Evolutionary conservation across 2,113 vertebrate species (phyloP).

Genomic region (Otis tarda): DNA sequence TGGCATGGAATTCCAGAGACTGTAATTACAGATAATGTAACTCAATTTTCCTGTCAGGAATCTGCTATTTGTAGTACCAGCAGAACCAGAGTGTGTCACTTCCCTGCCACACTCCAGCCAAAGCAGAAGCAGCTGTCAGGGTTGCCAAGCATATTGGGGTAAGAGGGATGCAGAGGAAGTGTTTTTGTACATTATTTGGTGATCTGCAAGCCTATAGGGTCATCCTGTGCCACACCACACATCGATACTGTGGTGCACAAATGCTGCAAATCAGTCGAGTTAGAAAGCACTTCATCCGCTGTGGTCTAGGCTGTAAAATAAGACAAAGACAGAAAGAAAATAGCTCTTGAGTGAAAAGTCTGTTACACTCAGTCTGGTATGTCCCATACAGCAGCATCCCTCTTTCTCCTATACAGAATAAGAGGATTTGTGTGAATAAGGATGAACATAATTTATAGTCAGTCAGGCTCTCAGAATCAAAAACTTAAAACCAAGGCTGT

Average conservation of each 20-base stretch:
- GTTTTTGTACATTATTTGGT: not conserved
- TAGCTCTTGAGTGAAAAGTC: not conserved
- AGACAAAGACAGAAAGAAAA: not conserved
- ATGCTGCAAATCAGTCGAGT: not conserved
- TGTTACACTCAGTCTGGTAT: not conserved
- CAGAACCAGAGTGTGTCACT: slow-evolving; percentile 31
- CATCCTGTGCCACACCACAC: not conserved
- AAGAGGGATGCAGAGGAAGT: not conserved
- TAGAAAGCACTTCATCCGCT: not conserved
- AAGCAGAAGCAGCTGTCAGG: slow-evolving; percentile 37
- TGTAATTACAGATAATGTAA: slow-evolving; percentile 57
- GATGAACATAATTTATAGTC: not conserved
- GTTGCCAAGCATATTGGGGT: not conserved
- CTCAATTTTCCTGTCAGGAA: slow-evolving; percentile 59
- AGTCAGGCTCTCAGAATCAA: not conserved
- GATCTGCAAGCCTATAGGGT: not conserved
- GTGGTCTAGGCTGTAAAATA: not conserved
- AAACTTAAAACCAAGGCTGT: slow-evolving; percentile 34
- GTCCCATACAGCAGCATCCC: not conserved
- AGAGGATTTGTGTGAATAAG: not conserved
- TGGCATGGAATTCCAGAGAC: slow-evolving; percentile 56
- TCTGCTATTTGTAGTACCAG: slow-evolving; percentile 53
- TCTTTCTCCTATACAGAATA: not conserved
- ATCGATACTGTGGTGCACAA: not conserved
- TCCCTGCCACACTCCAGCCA: slow-evolving; percentile 39